phyloP scores from a whole-genome alignment of 2,797 vertebrate genomes.

The Danio jaintianensis region DNA sequence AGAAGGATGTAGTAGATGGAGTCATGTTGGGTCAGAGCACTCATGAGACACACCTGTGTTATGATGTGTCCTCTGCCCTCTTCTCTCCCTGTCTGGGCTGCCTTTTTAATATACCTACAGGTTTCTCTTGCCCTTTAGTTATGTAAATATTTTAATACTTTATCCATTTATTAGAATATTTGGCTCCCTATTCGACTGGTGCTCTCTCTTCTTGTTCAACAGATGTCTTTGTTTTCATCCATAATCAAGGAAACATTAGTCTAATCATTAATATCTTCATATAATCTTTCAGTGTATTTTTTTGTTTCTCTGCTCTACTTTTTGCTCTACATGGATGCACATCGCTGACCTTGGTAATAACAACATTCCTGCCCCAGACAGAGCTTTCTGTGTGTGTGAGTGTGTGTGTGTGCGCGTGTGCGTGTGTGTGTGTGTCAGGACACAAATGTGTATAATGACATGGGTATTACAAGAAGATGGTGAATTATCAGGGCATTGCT shows the following conservation, averaged over 20 bases:
- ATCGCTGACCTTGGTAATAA: constrained; percentile 51
- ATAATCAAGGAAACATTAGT: neutral
- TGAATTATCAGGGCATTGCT: neutral
- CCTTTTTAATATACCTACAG: neutral
- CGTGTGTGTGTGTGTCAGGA: too few species aligned
- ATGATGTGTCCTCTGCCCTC: neutral
- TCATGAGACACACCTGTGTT: constrained; percentile 23
- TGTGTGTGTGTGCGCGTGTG: too few species aligned
- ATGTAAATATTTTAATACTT: constrained; percentile 5
- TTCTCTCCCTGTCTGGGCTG: neutral
- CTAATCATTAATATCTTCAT: constrained; percentile 12
- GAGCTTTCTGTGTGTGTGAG: constrained; percentile 5
- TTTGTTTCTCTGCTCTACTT: constrained; percentile 4
- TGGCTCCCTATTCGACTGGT: neutral
- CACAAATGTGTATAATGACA: too few species aligned
- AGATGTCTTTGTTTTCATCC: neutral
- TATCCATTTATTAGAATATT: constrained; percentile 7
- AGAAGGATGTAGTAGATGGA: neutral
- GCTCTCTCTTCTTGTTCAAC: neutral
- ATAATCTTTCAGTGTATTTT: neutral
- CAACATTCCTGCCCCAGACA: constrained; percentile 30
- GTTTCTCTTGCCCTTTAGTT: neutral
- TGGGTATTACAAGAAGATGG: too few species aligned
- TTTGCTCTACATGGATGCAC: constrained; percentile 47
- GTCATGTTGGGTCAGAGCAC: neutral